phyloP scores from a whole-genome alignment of 2,888 invertebrate genomes.

The Margaritifera margaritifera region DNA sequence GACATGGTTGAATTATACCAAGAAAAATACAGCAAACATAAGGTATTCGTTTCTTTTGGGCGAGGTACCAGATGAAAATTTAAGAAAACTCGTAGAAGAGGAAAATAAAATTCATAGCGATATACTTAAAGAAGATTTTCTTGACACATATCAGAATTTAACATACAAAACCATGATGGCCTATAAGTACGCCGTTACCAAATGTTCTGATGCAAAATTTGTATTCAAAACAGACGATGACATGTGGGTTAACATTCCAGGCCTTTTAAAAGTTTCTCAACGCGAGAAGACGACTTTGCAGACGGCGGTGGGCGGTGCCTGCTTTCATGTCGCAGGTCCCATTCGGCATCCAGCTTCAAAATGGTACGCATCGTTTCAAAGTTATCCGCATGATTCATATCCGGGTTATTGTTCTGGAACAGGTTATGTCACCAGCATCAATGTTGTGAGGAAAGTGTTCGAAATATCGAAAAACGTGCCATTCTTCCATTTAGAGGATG shows the following conservation, averaged over 20 bases:
- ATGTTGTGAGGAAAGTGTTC: conserved; percentile 41
- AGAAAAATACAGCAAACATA: conserved; percentile 32
- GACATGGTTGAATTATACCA: conserved; percentile 33
- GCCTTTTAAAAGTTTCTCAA: conserved; percentile 22
- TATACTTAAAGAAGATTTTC: conserved; percentile 41
- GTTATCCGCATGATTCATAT: conserved; percentile 48
- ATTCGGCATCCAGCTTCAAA: conserved; percentile 48
- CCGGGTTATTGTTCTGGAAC: conserved; percentile 62
- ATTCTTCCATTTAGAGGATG: conserved; percentile 62
- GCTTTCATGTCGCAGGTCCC: conserved; percentile 32
- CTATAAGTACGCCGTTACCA: conserved; percentile 37
- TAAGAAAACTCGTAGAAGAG: conserved; percentile 6
- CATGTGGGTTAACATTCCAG: conserved; percentile 50
- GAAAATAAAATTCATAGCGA: conserved; percentile 30
- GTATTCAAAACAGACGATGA: conserved; percentile 56
- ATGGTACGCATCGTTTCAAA: conserved; percentile 52
- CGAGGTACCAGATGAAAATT: conserved; percentile 2
- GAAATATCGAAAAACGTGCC: conserved; percentile 51
- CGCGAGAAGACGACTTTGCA: conserved; percentile 16
- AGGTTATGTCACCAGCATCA: conserved; percentile 50
- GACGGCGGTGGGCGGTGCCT: conserved; percentile 39
- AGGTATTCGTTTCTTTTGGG: conserved; percentile 37
- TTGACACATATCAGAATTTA: conserved; percentile 39
- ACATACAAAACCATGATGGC: conserved; percentile 45
- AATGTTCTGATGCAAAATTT: conserved; percentile 32